phyloP scores from a whole-genome alignment of 2,888 invertebrate genomes.

The Caenorhabditis sp. region DNA sequence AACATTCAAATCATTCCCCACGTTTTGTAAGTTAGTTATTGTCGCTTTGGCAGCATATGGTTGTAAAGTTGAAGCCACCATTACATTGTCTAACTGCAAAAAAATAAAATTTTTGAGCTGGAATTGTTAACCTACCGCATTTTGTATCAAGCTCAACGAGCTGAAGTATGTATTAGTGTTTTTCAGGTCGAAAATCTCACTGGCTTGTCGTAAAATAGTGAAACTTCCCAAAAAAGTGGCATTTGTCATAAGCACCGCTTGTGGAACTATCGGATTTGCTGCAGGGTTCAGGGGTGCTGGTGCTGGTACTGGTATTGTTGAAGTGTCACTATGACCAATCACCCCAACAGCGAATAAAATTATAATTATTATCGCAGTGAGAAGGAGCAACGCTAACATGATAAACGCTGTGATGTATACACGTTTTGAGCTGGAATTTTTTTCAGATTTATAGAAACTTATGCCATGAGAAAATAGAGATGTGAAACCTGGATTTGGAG shows the following conservation, averaged over 20 bases:
- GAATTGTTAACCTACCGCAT: slow-evolving; percentile 19
- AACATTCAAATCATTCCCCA: slow-evolving; percentile 41
- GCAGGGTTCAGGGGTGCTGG: no score
- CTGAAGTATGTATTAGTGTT: slow-evolving; percentile 26
- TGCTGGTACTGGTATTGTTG: background rate
- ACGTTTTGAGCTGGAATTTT: background rate
- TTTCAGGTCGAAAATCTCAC: slow-evolving; percentile 30
- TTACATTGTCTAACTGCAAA: slow-evolving; percentile 35
- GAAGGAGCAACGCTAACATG: background rate
- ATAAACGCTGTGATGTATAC: background rate
- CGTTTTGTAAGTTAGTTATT: slow-evolving; percentile 41
- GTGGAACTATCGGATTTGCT: background rate
- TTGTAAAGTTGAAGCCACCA: slow-evolving; percentile 32
- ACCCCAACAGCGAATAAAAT: background rate
- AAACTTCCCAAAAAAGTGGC: slow-evolving; percentile 32
- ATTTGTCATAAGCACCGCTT: slow-evolving; percentile 1
- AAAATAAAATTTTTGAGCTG: background rate
- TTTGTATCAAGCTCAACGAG: slow-evolving; percentile 37
- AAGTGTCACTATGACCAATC: background rate
- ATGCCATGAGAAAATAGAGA: no score
- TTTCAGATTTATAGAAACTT: background rate
- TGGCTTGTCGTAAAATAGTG: slow-evolving; percentile 41
- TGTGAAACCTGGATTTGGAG: background rate
- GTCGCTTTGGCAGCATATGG: slow-evolving; percentile 32
- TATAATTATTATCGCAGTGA: background rate